Conservation (phyloP, 92 coral and sea anemone species). For the Parazoanthus darwini region DNA sequence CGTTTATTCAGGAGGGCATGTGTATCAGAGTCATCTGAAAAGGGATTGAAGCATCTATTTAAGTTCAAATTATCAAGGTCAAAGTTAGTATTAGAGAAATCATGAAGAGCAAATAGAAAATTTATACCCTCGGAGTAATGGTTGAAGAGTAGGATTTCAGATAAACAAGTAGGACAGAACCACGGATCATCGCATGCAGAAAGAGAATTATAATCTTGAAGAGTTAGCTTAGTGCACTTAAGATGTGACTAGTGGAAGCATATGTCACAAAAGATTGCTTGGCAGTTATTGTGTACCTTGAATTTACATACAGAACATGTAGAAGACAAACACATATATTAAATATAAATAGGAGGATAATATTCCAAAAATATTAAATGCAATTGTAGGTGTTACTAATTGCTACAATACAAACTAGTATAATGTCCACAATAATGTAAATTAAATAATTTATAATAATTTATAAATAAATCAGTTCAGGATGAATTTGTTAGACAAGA, state of each 20-base stretch:
- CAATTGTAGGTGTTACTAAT: conserved; percentile 34
- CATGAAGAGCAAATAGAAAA: conserved; percentile 39
- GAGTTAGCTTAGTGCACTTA: conserved; percentile 50
- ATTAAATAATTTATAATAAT: conserved; percentile 7
- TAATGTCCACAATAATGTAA: conserved; percentile 14
- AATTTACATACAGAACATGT: conserved; percentile 52
- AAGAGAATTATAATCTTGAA: conserved; percentile 48
- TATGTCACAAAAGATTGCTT: conserved; percentile 51
- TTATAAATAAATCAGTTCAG: conserved; percentile 38
- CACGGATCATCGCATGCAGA: conserved; percentile 50
- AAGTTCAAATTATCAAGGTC: conserved; percentile 40
- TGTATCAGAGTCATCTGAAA: conserved; percentile 49
- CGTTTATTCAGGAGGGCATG: conserved; percentile 44
- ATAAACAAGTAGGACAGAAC: conserved; percentile 49
- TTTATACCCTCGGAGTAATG: conserved; percentile 43
- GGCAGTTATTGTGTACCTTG: conserved; percentile 50
- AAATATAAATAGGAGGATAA: conserved; percentile 20
- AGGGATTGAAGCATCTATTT: conserved; percentile 51
- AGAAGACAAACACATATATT: conserved; percentile 29
- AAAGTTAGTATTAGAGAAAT: conserved; percentile 37
- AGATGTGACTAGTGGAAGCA: conserved; percentile 59
- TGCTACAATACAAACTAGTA: conserved; percentile 24
- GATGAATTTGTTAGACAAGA: conserved; percentile 33
- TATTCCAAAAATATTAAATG: conserved; percentile 26
- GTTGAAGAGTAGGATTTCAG: conserved; percentile 48